Percentiles rank a stretch among this genome's conserved stretches.
Conservation (phyloP, 2,113 vertebrate species). For the Bos taurus region ARS-UCD2.0 NC_037334.1:74168501-74169000, state of each 20-base stretch:
- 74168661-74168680: neutral
- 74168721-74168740: neutral
- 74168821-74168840: neutral
- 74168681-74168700: neutral
- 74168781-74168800: neutral
- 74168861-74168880: neutral
- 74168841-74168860: neutral
- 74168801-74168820: neutral
- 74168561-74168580: too few species aligned
- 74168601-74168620: neutral
- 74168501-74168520: too few species aligned
- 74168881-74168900: neutral
- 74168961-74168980: neutral
- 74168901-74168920: neutral
- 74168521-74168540: too few species aligned
- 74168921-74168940: neutral
- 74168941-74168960: neutral
- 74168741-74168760: neutral
- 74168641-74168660: neutral
- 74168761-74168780: neutral
- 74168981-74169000: neutral
- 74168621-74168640: neutral
- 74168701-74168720: neutral
- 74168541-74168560: too few species aligned
- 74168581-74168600: too few species aligned